A percentile compares a stretch with the other conserved stretches of the same genome.
Evolutionary conservation across 2,113 vertebrate genomes (phyloP).

Genomic region (Sciurus niger): DNA sequence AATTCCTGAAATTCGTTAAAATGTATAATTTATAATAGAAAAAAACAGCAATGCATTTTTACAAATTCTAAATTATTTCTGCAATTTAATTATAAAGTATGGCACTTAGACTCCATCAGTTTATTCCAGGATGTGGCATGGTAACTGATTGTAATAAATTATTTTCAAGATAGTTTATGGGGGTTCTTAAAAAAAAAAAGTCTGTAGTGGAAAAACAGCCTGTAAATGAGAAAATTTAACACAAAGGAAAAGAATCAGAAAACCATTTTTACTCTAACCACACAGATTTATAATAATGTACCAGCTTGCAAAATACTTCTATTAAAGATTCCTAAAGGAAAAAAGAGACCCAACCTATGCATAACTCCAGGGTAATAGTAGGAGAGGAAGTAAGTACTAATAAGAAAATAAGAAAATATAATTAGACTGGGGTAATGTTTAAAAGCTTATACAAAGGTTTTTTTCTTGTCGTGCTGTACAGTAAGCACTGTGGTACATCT

Average conservation of each 20-base stretch:
- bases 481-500: neutral
- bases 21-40: neutral
- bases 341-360: neutral
- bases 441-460: neutral
- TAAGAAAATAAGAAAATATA: neutral
- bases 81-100: neutral
- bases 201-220: neutral
- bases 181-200: neutral
- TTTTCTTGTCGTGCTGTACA: neutral
- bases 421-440: neutral
- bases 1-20: conserved; percentile 34
- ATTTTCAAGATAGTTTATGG: neutral
- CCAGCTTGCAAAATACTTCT: neutral
- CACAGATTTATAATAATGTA: neutral
- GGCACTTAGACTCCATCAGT: neutral
- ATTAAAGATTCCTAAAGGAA: neutral
- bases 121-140: neutral
- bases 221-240: conserved; percentile 10
- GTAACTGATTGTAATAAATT: neutral
- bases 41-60: neutral
- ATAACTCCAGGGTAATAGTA: neutral
- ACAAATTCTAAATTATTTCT: neutral
- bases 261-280: neutral
- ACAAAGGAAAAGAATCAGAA: neutral
- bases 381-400: neutral